These are phyloP conservation scores for Dasysyrphus tricinctus DNA, from an alignment of 2,888 invertebrate genomes.

Conservation along the genomic window DNA sequence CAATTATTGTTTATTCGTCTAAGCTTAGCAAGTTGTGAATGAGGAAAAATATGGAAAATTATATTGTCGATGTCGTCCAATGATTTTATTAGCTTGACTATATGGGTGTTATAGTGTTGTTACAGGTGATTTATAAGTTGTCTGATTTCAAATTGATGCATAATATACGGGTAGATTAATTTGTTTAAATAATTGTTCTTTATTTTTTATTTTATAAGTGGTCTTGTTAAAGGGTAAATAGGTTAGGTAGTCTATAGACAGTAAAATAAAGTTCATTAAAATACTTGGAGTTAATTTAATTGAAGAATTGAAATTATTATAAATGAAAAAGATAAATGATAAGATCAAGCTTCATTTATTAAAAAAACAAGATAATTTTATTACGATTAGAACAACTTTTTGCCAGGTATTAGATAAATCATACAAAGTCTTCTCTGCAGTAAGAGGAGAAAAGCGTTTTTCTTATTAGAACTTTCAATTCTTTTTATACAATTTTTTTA, in stretches of 20 bases:
- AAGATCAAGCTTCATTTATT: too few species aligned
- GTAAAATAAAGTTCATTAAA: not conserved
- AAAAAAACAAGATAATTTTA: too few species aligned
- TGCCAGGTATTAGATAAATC: too few species aligned
- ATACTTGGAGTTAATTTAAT: not conserved
- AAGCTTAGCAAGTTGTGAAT: constrained; percentile 16
- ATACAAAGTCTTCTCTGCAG: too few species aligned
- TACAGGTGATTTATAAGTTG: constrained; percentile 26
- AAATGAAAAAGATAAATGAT: not conserved
- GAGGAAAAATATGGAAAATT: constrained; percentile 59
- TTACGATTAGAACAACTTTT: too few species aligned
- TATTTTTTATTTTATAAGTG: not conserved
- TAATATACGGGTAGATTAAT: constrained; percentile 11
- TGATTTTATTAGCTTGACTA: not conserved
- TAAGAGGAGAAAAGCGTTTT: too few species aligned
- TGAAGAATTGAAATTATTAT: not conserved
- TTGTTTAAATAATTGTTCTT: not conserved
- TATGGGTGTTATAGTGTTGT: constrained; percentile 1
- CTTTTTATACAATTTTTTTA: too few species aligned
- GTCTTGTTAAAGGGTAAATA: constrained; percentile 11
- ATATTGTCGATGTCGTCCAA: not conserved
- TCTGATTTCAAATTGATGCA: not conserved
- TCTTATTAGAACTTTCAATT: too few species aligned
- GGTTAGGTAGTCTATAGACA: not conserved
- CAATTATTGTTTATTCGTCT: constrained; percentile 65